These are phyloP conservation scores for Villa cingulata DNA, from an alignment of 2,888 invertebrate species.

Conservation along the genomic window DNA sequence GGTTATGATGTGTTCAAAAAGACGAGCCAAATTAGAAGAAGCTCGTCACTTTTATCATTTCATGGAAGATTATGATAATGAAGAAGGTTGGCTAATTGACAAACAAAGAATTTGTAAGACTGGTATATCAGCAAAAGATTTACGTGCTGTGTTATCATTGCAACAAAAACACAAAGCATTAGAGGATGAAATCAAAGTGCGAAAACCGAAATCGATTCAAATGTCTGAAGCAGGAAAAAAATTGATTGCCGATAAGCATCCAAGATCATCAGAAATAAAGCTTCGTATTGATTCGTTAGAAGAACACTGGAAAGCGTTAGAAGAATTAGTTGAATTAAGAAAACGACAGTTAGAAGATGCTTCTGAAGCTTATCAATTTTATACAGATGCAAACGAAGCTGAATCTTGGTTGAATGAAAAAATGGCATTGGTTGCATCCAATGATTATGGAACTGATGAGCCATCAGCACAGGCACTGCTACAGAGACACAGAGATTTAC, in stretches of 20 bases:
- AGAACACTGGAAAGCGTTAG: constrained; percentile 81
- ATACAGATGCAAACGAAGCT: constrained; percentile 93
- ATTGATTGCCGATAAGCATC: constrained; percentile 67
- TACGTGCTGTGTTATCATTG: constrained; percentile 75
- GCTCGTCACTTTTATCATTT: constrained; percentile 90
- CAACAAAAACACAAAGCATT: constrained; percentile 86
- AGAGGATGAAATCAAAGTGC: constrained; percentile 69
- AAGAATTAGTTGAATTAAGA: constrained; percentile 61
- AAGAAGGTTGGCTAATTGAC: constrained; percentile 93
- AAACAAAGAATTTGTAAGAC: constrained; percentile 87
- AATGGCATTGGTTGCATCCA: constrained; percentile 75
- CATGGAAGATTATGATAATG: constrained; percentile 92
- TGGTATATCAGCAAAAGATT: constrained; percentile 85
- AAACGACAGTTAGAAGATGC: constrained; percentile 72
- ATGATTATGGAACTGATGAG: constrained; percentile 86
- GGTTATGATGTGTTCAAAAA: constrained; percentile 37
- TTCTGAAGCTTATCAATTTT: constrained; percentile 90
- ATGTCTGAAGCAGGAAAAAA: constrained; percentile 53
- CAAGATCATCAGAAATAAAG: constrained; percentile 67
- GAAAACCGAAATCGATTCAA: constrained; percentile 54
- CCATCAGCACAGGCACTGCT: constrained; percentile 79
- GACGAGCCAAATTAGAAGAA: constrained; percentile 77
- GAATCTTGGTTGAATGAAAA: constrained; percentile 97
- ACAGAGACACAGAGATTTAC: constrained; percentile 72
- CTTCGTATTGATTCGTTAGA: constrained; percentile 63